Base-by-base conservation (phyloP, 2,113 vertebrate species). In the Cynopterus brachyotis region DNA sequence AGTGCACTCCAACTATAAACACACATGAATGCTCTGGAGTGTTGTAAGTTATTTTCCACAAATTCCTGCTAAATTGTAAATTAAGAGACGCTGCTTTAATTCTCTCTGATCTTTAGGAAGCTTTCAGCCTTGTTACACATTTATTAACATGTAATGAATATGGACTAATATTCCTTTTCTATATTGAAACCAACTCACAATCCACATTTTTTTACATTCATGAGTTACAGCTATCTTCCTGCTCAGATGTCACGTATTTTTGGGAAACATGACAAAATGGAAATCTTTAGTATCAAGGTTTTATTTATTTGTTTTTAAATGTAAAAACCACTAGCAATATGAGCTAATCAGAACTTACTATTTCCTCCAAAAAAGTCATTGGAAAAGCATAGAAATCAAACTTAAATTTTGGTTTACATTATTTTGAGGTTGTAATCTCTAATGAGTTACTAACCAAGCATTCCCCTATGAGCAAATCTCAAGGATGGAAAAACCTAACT, bases 91-190 rank as follows among this genome's bases (percentile, higher is more conserved):
- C 94, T 94, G 62, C 94, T 97, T 96, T 96, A 97, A 98, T 98
- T 98, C 96, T 97, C 94, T 45, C 40, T 96, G 75, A 97, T 97
- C 97, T 98, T 97, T 95, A 97, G 96, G 97, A 98, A 98, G 97
- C 97, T 98, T 98, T 98, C 97, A 97, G 96, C 87, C 30, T 50
- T 62, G 97, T 80, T 92, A 76, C 24, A 94, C 97, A 94, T 96
- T 96, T 98, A 96, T 84, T 95, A 90, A 95, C 73, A 79, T 0
- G 50, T 92, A 97, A 97, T 93, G 90, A 98, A 97, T 96, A 97
- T 89, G 78, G 96, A 97, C 96, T 73, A 93, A 83, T 92, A 98
- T 78, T 97, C 95, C 96, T 94, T 97, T 96, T 84, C 94, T 93
- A 67, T 89, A 96, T 66, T 92, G 95, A 97, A 95, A 98, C 37